phyloP scores from a whole-genome alignment of 2,797 vertebrate species.

The Leontocebus nigricollis region DNA sequence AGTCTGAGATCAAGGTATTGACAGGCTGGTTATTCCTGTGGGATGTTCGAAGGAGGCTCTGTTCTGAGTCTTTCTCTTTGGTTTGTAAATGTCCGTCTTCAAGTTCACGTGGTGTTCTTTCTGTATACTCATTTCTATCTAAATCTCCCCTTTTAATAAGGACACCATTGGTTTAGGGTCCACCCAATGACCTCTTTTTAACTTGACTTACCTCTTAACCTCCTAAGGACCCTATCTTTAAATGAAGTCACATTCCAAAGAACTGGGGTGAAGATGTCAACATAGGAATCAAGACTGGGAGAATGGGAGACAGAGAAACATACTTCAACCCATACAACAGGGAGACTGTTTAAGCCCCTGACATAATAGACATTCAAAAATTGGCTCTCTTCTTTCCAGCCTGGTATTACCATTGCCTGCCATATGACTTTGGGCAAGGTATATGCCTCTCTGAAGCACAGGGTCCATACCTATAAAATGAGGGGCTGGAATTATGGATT shows the following conservation, averaged over 20 bases:
- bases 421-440: neutral
- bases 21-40: neutral
- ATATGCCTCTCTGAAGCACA: neutral
- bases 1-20: neutral
- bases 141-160: neutral
- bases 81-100: neutral
- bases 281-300: no score
- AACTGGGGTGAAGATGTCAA: neutral
- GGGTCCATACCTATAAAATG: neutral
- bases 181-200: neutral
- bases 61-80: neutral
- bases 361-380: neutral
- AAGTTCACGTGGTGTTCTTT: neutral
- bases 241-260: neutral
- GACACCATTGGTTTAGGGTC: neutral
- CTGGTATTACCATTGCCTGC: neutral
- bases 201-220: neutral
- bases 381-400: neutral
- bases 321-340: neutral
- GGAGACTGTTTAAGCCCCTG: neutral
- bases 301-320: neutral
- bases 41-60: neutral
- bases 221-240: neutral
- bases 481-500: neutral
- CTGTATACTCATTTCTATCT: neutral